These are phyloP conservation scores for Clavelina lepadiformis DNA, from an alignment of 23 tunicate genomes.

Conservation along the genomic window DNA sequence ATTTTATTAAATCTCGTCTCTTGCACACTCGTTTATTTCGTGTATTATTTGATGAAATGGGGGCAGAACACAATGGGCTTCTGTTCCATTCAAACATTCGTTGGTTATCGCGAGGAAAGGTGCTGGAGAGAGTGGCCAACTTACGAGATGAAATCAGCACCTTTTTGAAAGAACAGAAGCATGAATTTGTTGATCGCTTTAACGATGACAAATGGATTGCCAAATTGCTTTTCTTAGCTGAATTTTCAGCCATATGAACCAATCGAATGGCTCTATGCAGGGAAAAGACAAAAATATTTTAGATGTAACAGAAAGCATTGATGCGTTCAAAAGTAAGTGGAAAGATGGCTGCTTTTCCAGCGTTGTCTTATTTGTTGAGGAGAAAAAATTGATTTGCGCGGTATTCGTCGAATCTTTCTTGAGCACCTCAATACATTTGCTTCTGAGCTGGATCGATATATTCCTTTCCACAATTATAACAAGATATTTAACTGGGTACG, in stretches of 20 bases:
- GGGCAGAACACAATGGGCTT: slow-evolving; percentile 34
- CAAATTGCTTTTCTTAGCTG: slow-evolving; percentile 48
- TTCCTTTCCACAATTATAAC: slow-evolving; percentile 28
- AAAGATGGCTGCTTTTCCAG: slow-evolving; percentile 36
- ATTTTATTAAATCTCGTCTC: slow-evolving; percentile 28
- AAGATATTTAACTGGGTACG: slow-evolving; percentile 43
- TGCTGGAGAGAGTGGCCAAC: slow-evolving; percentile 25
- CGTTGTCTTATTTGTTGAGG: slow-evolving; percentile 10
- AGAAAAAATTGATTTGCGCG: slow-evolving; percentile 23
- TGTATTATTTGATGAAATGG: slow-evolving; percentile 27
- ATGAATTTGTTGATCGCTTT: slow-evolving; percentile 12
- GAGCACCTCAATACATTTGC: slow-evolving; percentile 35
- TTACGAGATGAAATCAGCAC: not conserved
- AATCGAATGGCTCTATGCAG: slow-evolving; percentile 22
- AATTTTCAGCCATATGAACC: slow-evolving; percentile 35
- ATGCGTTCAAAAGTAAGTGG: slow-evolving; percentile 23
- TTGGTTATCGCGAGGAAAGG: slow-evolving; percentile 24
- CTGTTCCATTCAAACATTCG: slow-evolving; percentile 29
- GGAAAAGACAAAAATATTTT: slow-evolving; percentile 13
- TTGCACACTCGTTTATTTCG: slow-evolving; percentile 9
- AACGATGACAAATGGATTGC: slow-evolving; percentile 50
- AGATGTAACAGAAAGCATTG: slow-evolving; percentile 14
- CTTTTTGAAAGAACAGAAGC: slow-evolving; percentile 17
- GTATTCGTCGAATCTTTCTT: slow-evolving; percentile 27
- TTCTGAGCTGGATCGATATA: slow-evolving; percentile 20